Evolutionary conservation across 2,797 vertebrate species (phyloP), one percentile per base, ranked within the genome.

Genomic region (Australoheros facetus): DNA sequence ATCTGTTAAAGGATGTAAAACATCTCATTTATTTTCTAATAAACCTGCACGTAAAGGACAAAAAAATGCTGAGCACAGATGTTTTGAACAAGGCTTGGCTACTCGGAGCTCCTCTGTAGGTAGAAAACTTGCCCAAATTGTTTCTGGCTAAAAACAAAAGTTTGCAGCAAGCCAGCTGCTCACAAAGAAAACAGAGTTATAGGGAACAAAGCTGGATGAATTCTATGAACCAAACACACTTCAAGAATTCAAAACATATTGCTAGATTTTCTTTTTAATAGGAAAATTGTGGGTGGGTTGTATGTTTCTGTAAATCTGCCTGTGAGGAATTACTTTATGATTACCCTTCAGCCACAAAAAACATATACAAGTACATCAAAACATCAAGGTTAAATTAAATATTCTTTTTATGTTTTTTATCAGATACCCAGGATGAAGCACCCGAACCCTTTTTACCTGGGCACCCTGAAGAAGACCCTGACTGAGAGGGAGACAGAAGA

Each of bases 371-470:
- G 23, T 23, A 23, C 23, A 23, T 23, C 23, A 23, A 23, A 23
- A 23, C 23, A 23, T 23, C 23, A 23, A 23, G 23, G 23, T 23
- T 23, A 23, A 23, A 23, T 23, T 23, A 23, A 23, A 23, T 23
- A 23, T 23, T 23, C 23, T 23, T 23, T 23, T 23, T 23, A 30
- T 69, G 26, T 73, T 78, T 71, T 8, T 23, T 34, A 17, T 73
- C 82, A 95, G 98, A 92, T 90, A 42, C 88, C 95, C 77, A 96
- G 94, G 90, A 96, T 95, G 92, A 99, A 96, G 81, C 95, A 96
- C 80, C 96, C 97, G 37, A 98, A 97, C 93, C 97, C 97, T 0
- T 98, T 99, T 93, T 92, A 97, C 85, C 93, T 97, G 85, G 97
- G 97, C 79, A 96, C 93, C 28, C 83, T 96, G 88, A 98, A 93